Evolutionary conservation across 2,888 invertebrate genomes (phyloP).

Genomic region (Phragmatobia fuliginosa): DNA sequence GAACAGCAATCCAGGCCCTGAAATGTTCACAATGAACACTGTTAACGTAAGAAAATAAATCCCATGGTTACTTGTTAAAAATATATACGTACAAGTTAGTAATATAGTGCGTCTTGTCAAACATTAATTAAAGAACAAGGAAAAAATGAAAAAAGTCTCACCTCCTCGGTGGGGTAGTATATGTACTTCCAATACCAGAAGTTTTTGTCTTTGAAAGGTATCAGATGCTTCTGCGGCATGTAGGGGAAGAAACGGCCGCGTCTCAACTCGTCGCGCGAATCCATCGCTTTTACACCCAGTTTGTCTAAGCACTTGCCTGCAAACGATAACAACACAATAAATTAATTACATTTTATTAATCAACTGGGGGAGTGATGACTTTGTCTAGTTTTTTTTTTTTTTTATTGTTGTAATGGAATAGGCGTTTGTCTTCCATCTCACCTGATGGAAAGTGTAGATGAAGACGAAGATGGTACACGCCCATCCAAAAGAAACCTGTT

Average conservation of each 20-base stretch:
- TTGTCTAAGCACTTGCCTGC: constrained; percentile 93
- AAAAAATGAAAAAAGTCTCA: constrained; percentile 62
- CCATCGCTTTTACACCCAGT: constrained; percentile 94
- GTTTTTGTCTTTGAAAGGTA: constrained; percentile 92
- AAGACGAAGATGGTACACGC: too few relatives aligned
- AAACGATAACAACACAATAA: constrained; percentile 18
- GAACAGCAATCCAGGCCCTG: constrained; percentile 96
- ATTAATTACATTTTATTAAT: too few relatives aligned
- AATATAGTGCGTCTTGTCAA: background rate
- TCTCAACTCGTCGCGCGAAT: constrained; percentile 93
- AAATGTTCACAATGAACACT: background rate
- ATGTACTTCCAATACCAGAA: constrained; percentile 98
- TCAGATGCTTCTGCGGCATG: constrained; percentile 96
- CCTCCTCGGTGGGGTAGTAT: constrained; percentile 96
- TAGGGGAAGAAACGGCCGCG: constrained; percentile 98
- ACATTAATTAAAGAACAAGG: background rate
- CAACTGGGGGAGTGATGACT: too few relatives aligned
- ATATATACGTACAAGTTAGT: background rate
- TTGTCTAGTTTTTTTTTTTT: background rate
- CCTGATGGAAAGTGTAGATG: too few relatives aligned
- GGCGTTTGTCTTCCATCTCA: too few relatives aligned
- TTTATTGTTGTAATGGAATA: too few relatives aligned
- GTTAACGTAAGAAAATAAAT: background rate
- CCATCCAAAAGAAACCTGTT: too few relatives aligned
- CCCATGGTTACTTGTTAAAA: background rate